Conservation (phyloP, 2,113 vertebrate genomes). For the Hyla sarda region DNA sequence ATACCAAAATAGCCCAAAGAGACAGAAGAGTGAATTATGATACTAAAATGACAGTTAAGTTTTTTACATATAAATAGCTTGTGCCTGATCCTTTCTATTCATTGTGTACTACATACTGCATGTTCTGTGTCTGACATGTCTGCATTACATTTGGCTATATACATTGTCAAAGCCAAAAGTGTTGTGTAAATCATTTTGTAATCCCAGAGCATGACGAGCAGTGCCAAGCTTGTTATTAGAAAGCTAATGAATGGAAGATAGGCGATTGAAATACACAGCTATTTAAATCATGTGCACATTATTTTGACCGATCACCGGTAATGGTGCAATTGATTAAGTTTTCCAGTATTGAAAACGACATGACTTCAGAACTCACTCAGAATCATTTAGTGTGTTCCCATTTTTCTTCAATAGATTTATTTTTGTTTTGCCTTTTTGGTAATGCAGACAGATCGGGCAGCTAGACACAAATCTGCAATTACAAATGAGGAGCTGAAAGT, state of each 20-base stretch:
- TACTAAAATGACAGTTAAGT: background rate
- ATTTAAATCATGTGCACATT: background rate
- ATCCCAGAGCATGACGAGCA: background rate
- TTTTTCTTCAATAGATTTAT: constrained; percentile 39
- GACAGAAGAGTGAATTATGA: background rate
- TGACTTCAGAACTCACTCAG: background rate
- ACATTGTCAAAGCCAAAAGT: constrained; percentile 65
- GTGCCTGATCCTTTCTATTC: constrained; percentile 81
- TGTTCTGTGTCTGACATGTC: constrained; percentile 78
- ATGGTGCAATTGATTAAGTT: background rate
- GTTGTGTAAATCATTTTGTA: constrained; percentile 10
- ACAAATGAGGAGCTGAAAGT: constrained; percentile 91
- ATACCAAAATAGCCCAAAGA: background rate
- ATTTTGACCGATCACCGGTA: background rate
- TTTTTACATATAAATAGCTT: constrained; percentile 69
- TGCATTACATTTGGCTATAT: constrained; percentile 79
- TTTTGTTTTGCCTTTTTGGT: constrained; percentile 63
- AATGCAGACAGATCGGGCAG: constrained; percentile 74
- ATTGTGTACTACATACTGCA: constrained; percentile 76
- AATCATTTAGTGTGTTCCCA: background rate
- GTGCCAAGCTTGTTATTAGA: constrained; percentile 8
- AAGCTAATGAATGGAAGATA: background rate
- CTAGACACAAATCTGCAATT: constrained; percentile 60
- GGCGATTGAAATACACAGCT: background rate
- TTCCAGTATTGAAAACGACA: background rate